Evolutionary conservation across 2,888 invertebrate genomes (phyloP), one percentile per base, ranked within the genome.

Genomic region (Neoaliturus tenellus): DNA sequence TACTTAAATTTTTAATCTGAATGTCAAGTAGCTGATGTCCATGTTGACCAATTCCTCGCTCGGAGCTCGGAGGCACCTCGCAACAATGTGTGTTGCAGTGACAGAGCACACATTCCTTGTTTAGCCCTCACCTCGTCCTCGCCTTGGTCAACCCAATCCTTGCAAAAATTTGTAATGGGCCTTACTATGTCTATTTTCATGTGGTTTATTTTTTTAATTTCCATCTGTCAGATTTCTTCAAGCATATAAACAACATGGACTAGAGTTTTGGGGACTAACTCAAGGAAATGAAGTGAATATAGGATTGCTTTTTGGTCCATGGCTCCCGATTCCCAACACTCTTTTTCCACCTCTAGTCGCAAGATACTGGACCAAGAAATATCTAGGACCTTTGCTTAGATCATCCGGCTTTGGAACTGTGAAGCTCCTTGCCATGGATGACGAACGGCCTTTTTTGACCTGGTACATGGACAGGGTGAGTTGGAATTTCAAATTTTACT

Each of bases 391-490:
- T 17, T n/a, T 55, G n/a, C 23, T 78, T 0, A 51, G 55, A 33
- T 28, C 31, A n/a, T 35, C 31, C n/a, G 33, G 33, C 5, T 78
- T 78, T 35, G 28, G 33, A 31, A 51, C 33, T 33, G 35, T 35
- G 25, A 78, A 78, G 55, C 1, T 78, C 20, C 28, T 55, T 5
- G 14, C 78, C 33, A 25, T 55, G 55, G 78, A 78, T n/a, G 78
- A 78, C 35, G 55, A 78, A 33, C 20, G 78, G 20, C 33, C 78
- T 20, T 78, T 78, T 20, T 1, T 78, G 35, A 0, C 1, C 12
- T 78, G 78, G 78, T 78, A 48, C 17, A 28, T 28, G 31, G 55
- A 78, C 10, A 78, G 78, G 35, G 78, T 78, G 44, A 78, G 78
- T 78, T 14, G 28, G 2, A n/a, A n/a, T n/a, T n/a, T n/a, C n/a